Conservation (phyloP, 2,113 vertebrate species). For the Rattus rattus region DNA sequence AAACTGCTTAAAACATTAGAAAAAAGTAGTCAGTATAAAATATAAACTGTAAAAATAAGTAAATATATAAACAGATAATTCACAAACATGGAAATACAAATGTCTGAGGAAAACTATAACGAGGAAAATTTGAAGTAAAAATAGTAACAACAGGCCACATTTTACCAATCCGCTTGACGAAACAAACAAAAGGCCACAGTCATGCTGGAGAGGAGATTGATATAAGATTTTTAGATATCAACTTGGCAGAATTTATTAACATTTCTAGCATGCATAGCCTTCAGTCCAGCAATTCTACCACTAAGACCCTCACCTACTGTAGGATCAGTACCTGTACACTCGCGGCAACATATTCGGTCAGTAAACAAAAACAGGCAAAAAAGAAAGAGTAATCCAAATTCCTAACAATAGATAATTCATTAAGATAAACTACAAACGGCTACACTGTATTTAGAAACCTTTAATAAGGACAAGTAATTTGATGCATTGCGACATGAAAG, state of each 20-base stretch:
- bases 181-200: neutral
- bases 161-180: neutral
- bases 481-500: neutral
- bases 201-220: neutral
- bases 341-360: neutral
- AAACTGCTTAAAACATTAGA: slow-evolving; percentile 11
- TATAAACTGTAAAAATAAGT: slow-evolving; percentile 23
- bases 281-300: neutral
- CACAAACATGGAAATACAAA: slow-evolving; percentile 21
- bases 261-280: neutral
- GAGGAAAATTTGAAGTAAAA: slow-evolving; percentile 44
- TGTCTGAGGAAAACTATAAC: slow-evolving; percentile 41
- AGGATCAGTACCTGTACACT: neutral
- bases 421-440: slow-evolving; percentile 12
- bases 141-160: neutral
- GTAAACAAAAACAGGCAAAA: neutral
- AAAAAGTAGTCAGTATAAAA: slow-evolving; percentile 6
- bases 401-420: neutral
- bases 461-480: slow-evolving; percentile 48
- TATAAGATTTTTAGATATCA: slow-evolving; percentile 26
- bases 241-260: slow-evolving; percentile 17
- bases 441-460: neutral
- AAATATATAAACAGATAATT: slow-evolving; percentile 12
- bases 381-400: neutral
- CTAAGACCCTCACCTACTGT: neutral